Evolutionary conservation across 2,113 vertebrate genomes (phyloP), one percentile per base, ranked within the genome.

Genomic region (Pseudolaguvia tuberculata): DNA sequence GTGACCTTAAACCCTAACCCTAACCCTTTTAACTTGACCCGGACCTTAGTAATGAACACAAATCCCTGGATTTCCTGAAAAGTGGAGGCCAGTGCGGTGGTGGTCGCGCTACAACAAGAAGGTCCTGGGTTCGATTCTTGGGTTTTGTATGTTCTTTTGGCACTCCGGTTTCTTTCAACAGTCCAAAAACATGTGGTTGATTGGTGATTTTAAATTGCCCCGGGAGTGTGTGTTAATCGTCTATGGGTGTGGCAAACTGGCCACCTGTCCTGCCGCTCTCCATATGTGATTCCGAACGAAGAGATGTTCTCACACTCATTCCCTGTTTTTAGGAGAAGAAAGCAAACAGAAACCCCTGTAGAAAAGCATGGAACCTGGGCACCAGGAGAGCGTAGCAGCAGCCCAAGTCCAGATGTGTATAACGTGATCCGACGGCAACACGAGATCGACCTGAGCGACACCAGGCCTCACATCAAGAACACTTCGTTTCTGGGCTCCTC

Each of bases 401-500:
- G 91, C 76, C 90, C 93, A 0, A 80, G 83, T 29, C 83, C 93
- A 6, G 95, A 96, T 61, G 88, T 98, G 29, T 93, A 96, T 86
- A 91, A 93, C 0, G 88, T 97, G 31, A 94, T 98, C 72, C 84
- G 84, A 51, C 92, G 90, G 51, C 96, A 99, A 39, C 93, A 85
- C 0, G 93, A 97, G 0, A 93, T 92, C 0, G 97, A 98, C 71
- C 88, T 98, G 79, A 83, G 92, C 0, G 91, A 92, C 18, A 83
- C 92, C 5, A 91, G 95, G 12, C 94, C 96, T 0, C 82, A 91
- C 65, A 91, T 91, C 18, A 91, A 92, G 75, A 97, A 96, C 76
- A 94, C 92, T n/a, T 98, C 97, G 6, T 99, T 99, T 84, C 84
- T 92, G 8, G 88, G 82, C 12, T 91, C 91, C 45, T 89, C 84